Base-by-base conservation (phyloP, 2,797 vertebrate genomes). In the Sebastes itinus region DNA sequence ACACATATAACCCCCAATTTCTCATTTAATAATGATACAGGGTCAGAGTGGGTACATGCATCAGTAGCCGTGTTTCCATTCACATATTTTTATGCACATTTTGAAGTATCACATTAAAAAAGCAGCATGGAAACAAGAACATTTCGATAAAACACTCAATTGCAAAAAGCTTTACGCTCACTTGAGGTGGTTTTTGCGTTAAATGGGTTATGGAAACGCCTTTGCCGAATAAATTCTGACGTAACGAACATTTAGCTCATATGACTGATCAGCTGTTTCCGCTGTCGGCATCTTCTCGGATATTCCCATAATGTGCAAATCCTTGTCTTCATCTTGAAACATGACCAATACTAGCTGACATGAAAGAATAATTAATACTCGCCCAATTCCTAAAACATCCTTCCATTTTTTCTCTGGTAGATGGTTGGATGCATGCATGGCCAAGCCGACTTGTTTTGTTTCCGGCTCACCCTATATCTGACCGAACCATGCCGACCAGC, bases 1-100 rank as follows among this genome's bases (percentile, higher is more conserved):
- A 62, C 32, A 3, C 72, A 64, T 79, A 75, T 61, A 77, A n/a
- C 8, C 77, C 59, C 61, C 22, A 23, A 25, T 70, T 75, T 87
- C 42, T 70, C 7, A 78, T 76, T 70, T 65, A 70, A 76, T 49
- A 30, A 52, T 52, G 18, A 77, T 64, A 67, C 20, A 70, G 42
- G 63, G 70, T 78, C 62, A 63, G 60, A 68, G 65, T 42, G 11
- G 60, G 23, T 64, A 28, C 28, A 61, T 69, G 62, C 52, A 63
- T 84, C 73, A 83, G 25, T 72, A 52, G 46, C 18, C 46, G 18
- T 52, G 46, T 52, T 52, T 52, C 46, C 46, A 52, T 52, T 52
- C 46, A 52, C 46, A 20, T 52, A 8, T 52, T 52, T 52, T 52
- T 52, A 52, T 52, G 46, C 18, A 20, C 46, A 9, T 52, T 49